Evolutionary conservation across 2,888 invertebrate genomes (phyloP).

Genomic region (Deilephila porcellus): DNA sequence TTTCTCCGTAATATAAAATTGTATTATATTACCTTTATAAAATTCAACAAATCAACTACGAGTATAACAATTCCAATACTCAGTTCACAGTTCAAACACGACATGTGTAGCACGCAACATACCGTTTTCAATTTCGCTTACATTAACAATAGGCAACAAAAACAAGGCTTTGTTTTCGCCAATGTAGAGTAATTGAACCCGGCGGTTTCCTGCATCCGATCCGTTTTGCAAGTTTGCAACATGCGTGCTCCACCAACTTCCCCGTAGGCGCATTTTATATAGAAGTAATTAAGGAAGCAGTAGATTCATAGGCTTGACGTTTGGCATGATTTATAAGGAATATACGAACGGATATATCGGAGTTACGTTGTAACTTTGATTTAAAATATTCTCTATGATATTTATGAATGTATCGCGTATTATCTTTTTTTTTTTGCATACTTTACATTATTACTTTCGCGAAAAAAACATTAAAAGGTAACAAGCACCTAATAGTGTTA

Average conservation of each 20-base stretch:
- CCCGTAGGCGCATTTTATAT: neutral
- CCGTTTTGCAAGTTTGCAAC: slow-evolving; percentile 16
- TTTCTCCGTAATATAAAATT: too few relatives aligned
- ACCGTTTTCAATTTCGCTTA: neutral
- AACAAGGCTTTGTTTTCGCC: slow-evolving; percentile 19
- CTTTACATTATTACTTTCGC: too few relatives aligned
- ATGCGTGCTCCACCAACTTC: slow-evolving; percentile 7
- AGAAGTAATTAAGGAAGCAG: slow-evolving; percentile 8
- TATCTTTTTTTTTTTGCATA: too few relatives aligned
- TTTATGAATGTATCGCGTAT: too few relatives aligned
- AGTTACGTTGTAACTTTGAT: neutral
- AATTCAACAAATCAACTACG: too few relatives aligned
- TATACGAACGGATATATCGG: neutral
- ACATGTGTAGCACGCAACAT: neutral
- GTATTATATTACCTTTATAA: too few relatives aligned
- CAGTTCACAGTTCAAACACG: neutral
- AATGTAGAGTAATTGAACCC: slow-evolving; percentile 23
- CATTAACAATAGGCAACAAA: slow-evolving; percentile 10
- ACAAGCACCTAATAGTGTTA: too few relatives aligned
- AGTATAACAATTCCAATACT: too few relatives aligned
- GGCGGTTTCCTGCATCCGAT: slow-evolving; percentile 26
- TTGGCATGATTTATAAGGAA: neutral
- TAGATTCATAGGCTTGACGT: slow-evolving; percentile 7
- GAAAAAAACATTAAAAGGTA: too few relatives aligned
- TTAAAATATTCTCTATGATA: neutral